Evolutionary conservation across 2,797 vertebrate species (phyloP), one percentile per base, ranked within the genome.

Genomic region (Sandelia bainsii): DNA sequence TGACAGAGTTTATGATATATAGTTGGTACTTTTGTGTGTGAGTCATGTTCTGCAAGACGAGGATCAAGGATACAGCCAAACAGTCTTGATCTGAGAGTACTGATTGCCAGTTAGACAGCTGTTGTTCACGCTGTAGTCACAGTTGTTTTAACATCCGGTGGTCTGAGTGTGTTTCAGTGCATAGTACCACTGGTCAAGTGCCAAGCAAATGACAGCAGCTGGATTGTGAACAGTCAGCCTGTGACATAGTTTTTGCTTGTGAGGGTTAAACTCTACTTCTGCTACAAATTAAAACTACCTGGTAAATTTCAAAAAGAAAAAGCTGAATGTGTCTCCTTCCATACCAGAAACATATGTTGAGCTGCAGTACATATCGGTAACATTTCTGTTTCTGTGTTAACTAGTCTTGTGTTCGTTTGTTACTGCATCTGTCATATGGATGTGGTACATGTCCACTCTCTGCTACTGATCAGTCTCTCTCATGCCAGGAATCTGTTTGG

Each of bases 111-210:
- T 72, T 62, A 56, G 61, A 64, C 72, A 64, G 82, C n/a, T 78
- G 82, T 20, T 78, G 45, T 72, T 67, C 57, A 37, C 3, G 0
- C 6, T 72, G 65, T 48, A n/a, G 44, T 75, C 63, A 34, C 84
- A 87, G 83, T 86, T 85, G 85, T 87, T 83, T 65, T 80, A 75
- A 75, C 81, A 87, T 84, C 72, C 4, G 39, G 39, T 87, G 84
- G 64, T 85, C 0, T 0, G 50, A 44, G 52, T 57, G 45, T 66
- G 34, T 60, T 52, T 80, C 27, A 51, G 58, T 37, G 52, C 42
- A 13, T 45, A n/a, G 76, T 63, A 58, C 50, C 52, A 39, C 52
- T 75, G 56, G 52, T 34, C 67, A 64, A 69, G 27, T 17, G 62
- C 54, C 63, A 70, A 69, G 25, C 2, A 34, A 65, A 69, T 54